Evolutionary conservation across 1,140 invertebrate genomes (phyloP).

Genomic region (Schlechtendalia chinensis): DNA sequence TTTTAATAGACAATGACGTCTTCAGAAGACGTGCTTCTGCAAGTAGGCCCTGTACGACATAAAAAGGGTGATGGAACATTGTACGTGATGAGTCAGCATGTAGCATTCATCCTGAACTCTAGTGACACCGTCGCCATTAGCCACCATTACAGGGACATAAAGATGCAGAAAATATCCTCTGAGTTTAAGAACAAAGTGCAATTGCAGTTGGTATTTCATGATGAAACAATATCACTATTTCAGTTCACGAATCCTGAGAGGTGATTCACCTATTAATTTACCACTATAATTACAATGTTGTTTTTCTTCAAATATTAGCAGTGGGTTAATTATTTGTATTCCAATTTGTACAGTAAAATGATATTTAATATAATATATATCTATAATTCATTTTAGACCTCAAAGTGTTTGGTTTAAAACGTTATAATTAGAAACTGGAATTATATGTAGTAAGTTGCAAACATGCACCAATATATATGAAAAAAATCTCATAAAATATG

Average conservation of each 20-base stretch:
- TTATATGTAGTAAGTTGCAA: no score
- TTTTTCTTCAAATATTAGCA: no score
- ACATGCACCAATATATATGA: no score
- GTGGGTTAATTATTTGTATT: no score
- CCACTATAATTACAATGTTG: no score
- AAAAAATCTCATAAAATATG: no score
- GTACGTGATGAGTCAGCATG: conserved; percentile 91
- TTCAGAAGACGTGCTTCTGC: conserved; percentile 89
- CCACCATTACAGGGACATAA: conserved; percentile 93
- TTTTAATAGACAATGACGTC: conserved; percentile 63
- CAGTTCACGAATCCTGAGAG: conserved; percentile 90
- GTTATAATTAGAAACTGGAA: no score
- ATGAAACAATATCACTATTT: conserved; percentile 92
- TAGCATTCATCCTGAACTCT: conserved; percentile 94
- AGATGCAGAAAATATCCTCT: conserved; percentile 97
- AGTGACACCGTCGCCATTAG: conserved; percentile 86
- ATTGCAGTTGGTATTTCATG: conserved; percentile 94
- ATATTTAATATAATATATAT: no score
- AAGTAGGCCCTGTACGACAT: conserved; percentile 86
- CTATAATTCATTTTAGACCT: no score
- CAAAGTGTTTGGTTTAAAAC: no score
- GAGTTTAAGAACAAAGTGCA: conserved; percentile 98
- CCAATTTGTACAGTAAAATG: no score
- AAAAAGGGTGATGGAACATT: conserved; percentile 95
- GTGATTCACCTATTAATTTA: conserved; percentile 54